These are phyloP conservation scores for Nebria ingens DNA, from an alignment of 1,140 invertebrate species.

Conservation along the genomic window DNA sequence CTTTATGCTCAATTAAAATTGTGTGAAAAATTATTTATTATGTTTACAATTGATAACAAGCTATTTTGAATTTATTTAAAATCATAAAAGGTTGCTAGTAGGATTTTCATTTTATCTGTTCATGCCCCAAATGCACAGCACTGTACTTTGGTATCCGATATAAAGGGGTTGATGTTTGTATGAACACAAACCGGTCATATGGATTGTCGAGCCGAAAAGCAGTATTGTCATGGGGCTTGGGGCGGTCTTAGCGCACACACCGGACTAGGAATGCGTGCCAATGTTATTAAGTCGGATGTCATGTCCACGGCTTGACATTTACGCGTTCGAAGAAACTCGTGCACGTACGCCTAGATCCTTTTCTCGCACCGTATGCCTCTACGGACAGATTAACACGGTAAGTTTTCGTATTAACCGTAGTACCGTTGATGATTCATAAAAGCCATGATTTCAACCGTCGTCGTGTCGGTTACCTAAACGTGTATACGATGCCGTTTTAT, in stretches of 20 bases:
- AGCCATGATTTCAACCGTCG: background rate
- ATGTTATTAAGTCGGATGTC: slow-evolving; percentile 3
- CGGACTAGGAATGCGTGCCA: background rate
- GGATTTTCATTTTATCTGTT: too few species aligned
- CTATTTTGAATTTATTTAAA: too few species aligned
- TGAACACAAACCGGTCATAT: too few species aligned
- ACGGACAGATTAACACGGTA: background rate
- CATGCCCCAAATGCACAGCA: too few species aligned
- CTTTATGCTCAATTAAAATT: too few species aligned
- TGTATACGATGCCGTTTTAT: background rate
- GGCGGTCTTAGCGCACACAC: background rate
- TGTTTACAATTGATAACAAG: too few species aligned
- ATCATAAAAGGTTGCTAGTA: too few species aligned
- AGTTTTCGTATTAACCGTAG: background rate
- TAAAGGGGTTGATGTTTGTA: too few species aligned
- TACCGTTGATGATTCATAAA: slow-evolving; percentile 5
- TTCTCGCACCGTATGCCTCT: background rate
- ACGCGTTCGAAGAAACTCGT: background rate
- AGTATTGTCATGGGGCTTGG: slow-evolving; percentile 5
- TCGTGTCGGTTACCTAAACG: too few species aligned
- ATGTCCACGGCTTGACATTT: slow-evolving; percentile 1
- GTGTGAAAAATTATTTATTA: too few species aligned
- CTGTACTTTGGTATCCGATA: too few species aligned
- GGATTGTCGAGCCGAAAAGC: slow-evolving; percentile 5
- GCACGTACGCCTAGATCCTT: background rate